Conservation (phyloP, 2,797 vertebrate genomes). For the Cirrhinus molitorella region DNA sequence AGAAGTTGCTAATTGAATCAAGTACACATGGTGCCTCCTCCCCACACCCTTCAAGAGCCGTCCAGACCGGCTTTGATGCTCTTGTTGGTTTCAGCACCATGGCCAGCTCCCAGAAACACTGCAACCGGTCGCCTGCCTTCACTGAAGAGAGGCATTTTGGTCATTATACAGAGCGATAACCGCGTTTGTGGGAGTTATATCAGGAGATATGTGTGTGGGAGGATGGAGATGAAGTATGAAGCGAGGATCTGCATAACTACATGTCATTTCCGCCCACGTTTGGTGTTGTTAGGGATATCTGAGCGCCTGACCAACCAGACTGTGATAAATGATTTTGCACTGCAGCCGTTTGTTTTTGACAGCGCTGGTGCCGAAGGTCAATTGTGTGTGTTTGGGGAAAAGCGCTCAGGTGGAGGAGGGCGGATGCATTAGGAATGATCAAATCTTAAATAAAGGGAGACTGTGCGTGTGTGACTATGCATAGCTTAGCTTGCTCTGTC, state of each 20-base stretch:
- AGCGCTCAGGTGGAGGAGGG: constrained; percentile 45
- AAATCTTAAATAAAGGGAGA: constrained; percentile 47
- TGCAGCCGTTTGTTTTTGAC: constrained; percentile 52
- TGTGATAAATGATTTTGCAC: constrained; percentile 57
- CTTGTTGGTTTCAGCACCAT: constrained; percentile 75
- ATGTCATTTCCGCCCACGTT: constrained; percentile 1
- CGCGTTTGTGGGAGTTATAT: not conserved
- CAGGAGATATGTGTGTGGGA: constrained; percentile 11
- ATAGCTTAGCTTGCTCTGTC: constrained; percentile 70
- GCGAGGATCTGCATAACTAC: constrained; percentile 29
- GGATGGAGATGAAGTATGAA: constrained; percentile 44
- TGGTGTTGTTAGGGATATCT: constrained; percentile 28
- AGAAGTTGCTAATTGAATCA: constrained; percentile 94
- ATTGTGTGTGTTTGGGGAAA: constrained; percentile 51
- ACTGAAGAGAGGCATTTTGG: constrained; percentile 62
- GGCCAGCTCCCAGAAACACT: constrained; percentile 72
- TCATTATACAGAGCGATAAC: constrained; percentile 4
- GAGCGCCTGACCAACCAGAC: constrained; percentile 50
- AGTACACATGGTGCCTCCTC: constrained; percentile 76
- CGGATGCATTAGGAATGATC: constrained; percentile 39
- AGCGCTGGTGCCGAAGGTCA: constrained; percentile 50
- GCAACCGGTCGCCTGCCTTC: constrained; percentile 73
- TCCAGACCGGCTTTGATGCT: constrained; percentile 71
- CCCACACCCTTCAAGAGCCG: constrained; percentile 67
- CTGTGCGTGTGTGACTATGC: constrained; percentile 67